Base-by-base conservation (phyloP, 2,888 invertebrate species). In the Dasypolia templi region DNA sequence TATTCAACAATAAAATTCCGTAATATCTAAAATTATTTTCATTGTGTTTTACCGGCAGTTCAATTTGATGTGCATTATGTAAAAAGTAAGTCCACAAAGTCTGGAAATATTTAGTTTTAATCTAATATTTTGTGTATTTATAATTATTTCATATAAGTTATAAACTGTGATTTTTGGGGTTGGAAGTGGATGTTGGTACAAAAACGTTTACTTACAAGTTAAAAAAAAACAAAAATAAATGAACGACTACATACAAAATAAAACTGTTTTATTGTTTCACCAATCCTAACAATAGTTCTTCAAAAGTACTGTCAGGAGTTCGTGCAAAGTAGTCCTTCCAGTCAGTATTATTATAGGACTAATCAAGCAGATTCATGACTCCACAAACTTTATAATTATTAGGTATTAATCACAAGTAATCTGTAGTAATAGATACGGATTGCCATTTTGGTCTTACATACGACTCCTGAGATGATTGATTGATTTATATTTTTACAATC, bases 131-230 rank as follows among this genome's bases (percentile, higher is more conserved):
- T 62, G 62, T 62, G 29, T 69, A 61, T n/a, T 1, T 69, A 46
- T 70, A 46, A 56, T 46, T 61, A 65, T 58, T 59, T 56, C 74
- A 29, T 59, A 76, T 59, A 17, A 65, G 66, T 58, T 74, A 55
- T 56, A 72, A 49, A 77, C 80, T 81, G 80, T 81, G 80, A 81
- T 81, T 68, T 44, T 72, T 58, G n/a, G 29, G 62, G 68, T 69
- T 65, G 49, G n/a, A 35, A 55, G 58, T 32, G 49, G 66, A 59
- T 59, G 29, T 71, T 66, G 62, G 66, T 78, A 78, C 72, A 66
- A 62, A 78, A 72, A 69, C 29, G 26, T 44, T 61, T 61, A 63
- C 29, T 46, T 46, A 53, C 26, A n/a, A n/a, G n/a, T 44, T 61
- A 39, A 6, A 51, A 58, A 29, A 35, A 46, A 39, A 72, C 17